Evolutionary conservation across 2,888 invertebrate genomes (phyloP).

Genomic region (Keiferia lycopersicella): DNA sequence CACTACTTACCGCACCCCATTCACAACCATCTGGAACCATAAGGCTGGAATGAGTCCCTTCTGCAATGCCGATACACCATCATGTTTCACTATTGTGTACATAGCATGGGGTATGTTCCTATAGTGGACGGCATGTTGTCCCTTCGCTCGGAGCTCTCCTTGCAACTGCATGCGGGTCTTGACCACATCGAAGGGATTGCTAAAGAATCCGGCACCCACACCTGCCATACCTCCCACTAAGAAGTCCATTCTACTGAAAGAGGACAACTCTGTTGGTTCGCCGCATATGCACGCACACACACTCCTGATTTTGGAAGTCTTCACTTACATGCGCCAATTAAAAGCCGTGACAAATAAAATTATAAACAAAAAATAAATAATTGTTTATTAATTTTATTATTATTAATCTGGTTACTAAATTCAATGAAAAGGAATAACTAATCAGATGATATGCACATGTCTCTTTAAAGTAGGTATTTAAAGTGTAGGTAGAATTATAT

Average conservation of each 20-base stretch:
- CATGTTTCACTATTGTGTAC: conserved; percentile 86
- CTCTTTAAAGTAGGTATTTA: no score
- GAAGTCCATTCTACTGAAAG: conserved; percentile 84
- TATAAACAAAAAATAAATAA: neutral
- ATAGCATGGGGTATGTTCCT: conserved; percentile 91
- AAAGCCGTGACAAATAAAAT: neutral
- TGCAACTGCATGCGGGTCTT: conserved; percentile 95
- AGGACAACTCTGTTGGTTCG: neutral
- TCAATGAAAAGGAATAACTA: no score
- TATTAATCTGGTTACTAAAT: no score
- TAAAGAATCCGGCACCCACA: conserved; percentile 89
- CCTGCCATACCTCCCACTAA: conserved; percentile 88
- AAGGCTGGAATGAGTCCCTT: conserved; percentile 91
- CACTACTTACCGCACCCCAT: conserved; percentile 77
- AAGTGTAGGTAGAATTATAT: no score
- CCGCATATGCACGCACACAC: neutral
- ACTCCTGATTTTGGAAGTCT: neutral
- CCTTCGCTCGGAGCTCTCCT: conserved; percentile 87
- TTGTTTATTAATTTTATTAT: no score
- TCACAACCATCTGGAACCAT: conserved; percentile 88
- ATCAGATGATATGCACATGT: neutral
- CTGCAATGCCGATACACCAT: conserved; percentile 88
- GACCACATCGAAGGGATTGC: conserved; percentile 94
- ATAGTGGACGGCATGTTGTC: conserved; percentile 82
- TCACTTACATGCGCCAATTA: neutral